Percentiles rank a stretch among this genome's conserved stretches.
Evolutionary conservation across 2,888 invertebrate species (phyloP).

Genomic region (Crocallis elinguaria): DNA sequence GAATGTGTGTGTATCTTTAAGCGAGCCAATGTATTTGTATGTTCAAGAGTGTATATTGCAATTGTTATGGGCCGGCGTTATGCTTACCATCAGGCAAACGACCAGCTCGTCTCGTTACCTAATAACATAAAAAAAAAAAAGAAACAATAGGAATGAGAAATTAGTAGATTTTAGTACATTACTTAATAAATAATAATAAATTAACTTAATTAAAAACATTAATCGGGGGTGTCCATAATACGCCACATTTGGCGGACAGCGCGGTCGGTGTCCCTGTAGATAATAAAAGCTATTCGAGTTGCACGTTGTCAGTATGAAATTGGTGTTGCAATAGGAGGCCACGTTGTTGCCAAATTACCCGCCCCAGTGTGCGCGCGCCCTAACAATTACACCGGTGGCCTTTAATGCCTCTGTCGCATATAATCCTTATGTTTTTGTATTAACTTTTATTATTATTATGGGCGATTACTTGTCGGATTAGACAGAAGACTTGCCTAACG

Average conservation of each 20-base stretch:
- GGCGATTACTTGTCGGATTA: conserved; percentile 35
- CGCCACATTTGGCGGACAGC: conserved; percentile 18
- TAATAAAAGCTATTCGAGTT: conserved; percentile 58
- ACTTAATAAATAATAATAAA: not conserved
- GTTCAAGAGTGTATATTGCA: too few relatives aligned
- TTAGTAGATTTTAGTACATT: not conserved
- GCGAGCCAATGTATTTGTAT: too few relatives aligned
- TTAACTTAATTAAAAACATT: conserved; percentile 23
- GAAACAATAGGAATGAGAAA: not conserved
- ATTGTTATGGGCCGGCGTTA: too few relatives aligned
- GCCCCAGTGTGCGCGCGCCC: conserved; percentile 40
- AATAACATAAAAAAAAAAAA: too few relatives aligned
- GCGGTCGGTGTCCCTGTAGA: conserved; percentile 37
- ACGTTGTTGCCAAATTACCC: conserved; percentile 63
- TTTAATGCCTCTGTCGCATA: conserved; percentile 48
- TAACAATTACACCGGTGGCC: conserved; percentile 52
- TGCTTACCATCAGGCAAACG: too few relatives aligned
- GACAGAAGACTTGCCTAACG: conserved; percentile 23
- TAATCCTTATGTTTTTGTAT: conserved; percentile 55
- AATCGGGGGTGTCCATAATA: conserved; percentile 15
- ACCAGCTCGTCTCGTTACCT: too few relatives aligned
- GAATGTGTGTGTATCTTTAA: too few relatives aligned
- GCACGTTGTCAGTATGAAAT: conserved; percentile 56
- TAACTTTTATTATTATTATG: conserved; percentile 52
- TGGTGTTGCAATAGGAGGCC: conserved; percentile 58